A percentile compares a stretch with the other conserved stretches of the same genome.
Conservation (phyloP, 2,113 vertebrate species). For the Colossoma macropomum region DNA sequence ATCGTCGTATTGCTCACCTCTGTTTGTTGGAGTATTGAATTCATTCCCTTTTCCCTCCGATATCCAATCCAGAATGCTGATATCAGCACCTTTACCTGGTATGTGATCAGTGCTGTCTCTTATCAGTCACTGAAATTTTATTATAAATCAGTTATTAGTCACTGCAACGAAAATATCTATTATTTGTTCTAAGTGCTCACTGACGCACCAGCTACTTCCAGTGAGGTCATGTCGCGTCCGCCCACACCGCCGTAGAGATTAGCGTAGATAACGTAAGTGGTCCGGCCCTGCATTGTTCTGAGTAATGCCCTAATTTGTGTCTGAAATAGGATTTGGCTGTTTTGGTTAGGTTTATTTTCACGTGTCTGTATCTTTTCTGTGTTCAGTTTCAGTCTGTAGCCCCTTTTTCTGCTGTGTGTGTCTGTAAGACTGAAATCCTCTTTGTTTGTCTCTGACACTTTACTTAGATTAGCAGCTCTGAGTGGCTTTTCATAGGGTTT, state of each 20-base stretch:
- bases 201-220: neutral
- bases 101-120: too few relatives aligned
- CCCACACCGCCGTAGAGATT: neutral
- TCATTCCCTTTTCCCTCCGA: too few relatives aligned
- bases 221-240: neutral
- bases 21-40: too few relatives aligned
- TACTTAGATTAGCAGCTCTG: neutral
- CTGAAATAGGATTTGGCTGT: neutral
- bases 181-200: neutral
- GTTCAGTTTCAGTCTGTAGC: neutral
- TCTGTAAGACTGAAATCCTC: neutral
- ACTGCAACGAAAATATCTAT: neutral
- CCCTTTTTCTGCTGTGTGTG: neutral
- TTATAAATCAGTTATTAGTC: too few relatives aligned
- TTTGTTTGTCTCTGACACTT: constrained; percentile 19
- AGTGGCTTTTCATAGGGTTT: constrained; percentile 3
- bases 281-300: neutral
- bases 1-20: too few relatives aligned
- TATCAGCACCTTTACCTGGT: too few relatives aligned
- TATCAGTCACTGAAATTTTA: too few relatives aligned
- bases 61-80: too few relatives aligned
- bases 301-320: neutral
- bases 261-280: neutral
- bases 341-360: neutral
- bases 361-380: neutral